Evolutionary conservation across 2,113 vertebrate genomes (phyloP).

Genomic region (Telmatochromis sp.): DNA sequence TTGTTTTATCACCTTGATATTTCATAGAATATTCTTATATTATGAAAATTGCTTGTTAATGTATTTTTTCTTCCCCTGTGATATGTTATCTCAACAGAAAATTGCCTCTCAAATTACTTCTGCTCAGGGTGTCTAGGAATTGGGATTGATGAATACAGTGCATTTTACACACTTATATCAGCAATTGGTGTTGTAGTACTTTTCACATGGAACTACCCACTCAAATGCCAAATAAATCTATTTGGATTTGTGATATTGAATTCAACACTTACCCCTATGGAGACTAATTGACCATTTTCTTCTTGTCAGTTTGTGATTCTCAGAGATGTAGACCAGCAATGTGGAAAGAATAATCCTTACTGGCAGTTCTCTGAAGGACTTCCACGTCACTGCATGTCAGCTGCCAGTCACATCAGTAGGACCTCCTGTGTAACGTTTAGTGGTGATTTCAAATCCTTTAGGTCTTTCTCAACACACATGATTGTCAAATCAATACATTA

Average conservation of each 20-base stretch:
- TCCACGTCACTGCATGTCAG: neutral
- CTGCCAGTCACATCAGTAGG: neutral
- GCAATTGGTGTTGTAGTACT: neutral
- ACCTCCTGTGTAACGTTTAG: neutral
- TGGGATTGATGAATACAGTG: neutral
- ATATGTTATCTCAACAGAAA: neutral
- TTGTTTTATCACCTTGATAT: neutral
- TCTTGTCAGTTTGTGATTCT: neutral
- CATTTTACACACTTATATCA: neutral
- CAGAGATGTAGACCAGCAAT: neutral
- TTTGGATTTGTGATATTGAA: neutral
- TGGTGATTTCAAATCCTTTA: neutral
- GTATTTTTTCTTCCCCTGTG: neutral
- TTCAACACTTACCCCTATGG: neutral
- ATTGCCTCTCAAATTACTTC: neutral
- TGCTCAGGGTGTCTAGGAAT: neutral
- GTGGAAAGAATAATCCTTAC: neutral
- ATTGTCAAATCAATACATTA: neutral
- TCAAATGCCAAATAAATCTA: neutral
- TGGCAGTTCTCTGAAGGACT: neutral
- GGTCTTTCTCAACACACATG: neutral
- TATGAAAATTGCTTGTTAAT: neutral
- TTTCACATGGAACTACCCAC: neutral
- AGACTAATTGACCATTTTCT: neutral
- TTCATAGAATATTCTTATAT: neutral